Base-by-base conservation (phyloP, 2,888 invertebrate species). In the Sminthurides aquaticus region DNA sequence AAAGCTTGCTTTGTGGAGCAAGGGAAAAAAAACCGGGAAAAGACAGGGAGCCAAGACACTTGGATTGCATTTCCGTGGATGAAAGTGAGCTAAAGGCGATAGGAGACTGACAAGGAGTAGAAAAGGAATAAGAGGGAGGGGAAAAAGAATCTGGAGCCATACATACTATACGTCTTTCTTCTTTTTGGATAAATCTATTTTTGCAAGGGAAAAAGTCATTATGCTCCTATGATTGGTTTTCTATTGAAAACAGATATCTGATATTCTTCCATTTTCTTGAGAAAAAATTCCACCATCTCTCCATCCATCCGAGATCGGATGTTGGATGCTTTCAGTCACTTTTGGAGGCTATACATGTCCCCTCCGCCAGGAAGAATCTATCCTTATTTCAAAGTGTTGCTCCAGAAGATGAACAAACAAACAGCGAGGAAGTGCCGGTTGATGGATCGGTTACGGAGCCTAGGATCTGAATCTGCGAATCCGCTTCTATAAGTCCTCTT, bases 171-270 rank as follows among this genome's bases (percentile, higher is more conserved):
- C 56, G 15, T 34, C 15, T 11, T 34, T 34, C 43, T 34, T 34
- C 43, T 34, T 34, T n/a, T 11, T 5, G 43, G 64, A 64, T 64
- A 64, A 64, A 64, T 67, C 59, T 67, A 67, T 67, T 67, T 67
- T 65, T 67, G 65, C 65, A 60, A 67, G 67, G 62, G 67, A 67
- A 67, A 62, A 67, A 67, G 67, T 67, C 67, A 67, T 67, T 67
- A 65, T 67, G 62, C 65, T 67, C 67, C 60, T 65, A 59, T 67
- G 67, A 67, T 67, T 67, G 67, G 67, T 63, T 67, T 67, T 65
- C 67, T 60, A 67, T 67, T 65, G 67, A 67, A 67, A 62, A 62
- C 55, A 65, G 67, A 67, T 67, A 67, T 65, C 67, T 65, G 67
- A 67, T 67, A 67, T 67, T 65, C 67, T 67, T 62, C 62, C 65